A percentile compares a stretch with the other conserved stretches of the same genome.
phyloP scores from a whole-genome alignment of 1,140 invertebrate species.

The roundworm (Caenorhabditis elegans) region WBcel235 BX284603.4:1194501-1195000 shows the following conservation, averaged over 20 bases:
- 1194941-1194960: no score
- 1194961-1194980: no score
- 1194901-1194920: no score
- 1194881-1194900: no score
- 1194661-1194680: neutral
- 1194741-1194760: constrained; percentile 99
- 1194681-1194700: constrained; percentile 33
- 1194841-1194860: no score
- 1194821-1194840: neutral
- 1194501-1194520: no score
- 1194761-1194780: constrained; percentile 89
- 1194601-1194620: neutral
- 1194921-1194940: no score
- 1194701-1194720: constrained; percentile 80
- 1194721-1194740: constrained; percentile 96
- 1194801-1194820: constrained; percentile 79
- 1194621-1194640: neutral
- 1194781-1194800: constrained; percentile 78
- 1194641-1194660: neutral
- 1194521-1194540: no score
- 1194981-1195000: no score
- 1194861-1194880: no score
- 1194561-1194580: neutral
- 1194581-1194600: neutral
- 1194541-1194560: neutral